Conservation (phyloP, 1,140 invertebrate species). For the Xylocopa sonorina region DNA sequence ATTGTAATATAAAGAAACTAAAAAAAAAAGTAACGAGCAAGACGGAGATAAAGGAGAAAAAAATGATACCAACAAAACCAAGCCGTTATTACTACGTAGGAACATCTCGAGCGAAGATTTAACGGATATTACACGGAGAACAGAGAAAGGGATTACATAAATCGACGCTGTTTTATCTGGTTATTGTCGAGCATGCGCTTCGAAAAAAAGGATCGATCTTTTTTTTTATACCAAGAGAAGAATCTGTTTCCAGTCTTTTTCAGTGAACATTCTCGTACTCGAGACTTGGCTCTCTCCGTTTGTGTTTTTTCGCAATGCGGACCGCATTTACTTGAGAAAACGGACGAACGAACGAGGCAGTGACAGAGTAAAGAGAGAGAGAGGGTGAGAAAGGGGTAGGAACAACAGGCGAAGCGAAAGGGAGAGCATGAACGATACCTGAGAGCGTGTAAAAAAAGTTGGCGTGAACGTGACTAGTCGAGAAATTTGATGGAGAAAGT, state of each 20-base stretch:
- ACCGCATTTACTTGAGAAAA: conserved; percentile 60
- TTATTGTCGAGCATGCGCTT: conserved; percentile 76
- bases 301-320: conserved; percentile 72
- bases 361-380: background rate
- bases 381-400: background rate
- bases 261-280: conserved; percentile 68
- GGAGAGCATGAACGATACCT: no score
- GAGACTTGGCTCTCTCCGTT: conserved; percentile 62
- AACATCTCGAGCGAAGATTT: conserved; percentile 70
- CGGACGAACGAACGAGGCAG: conserved; percentile 16
- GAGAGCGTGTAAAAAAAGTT: background rate
- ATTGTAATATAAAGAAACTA: conserved; percentile 79
- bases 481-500: background rate
- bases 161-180: conserved; percentile 73
- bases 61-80: conserved; percentile 35
- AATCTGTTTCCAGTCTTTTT: conserved; percentile 74
- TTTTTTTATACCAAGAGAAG: conserved; percentile 76
- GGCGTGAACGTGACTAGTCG: background rate
- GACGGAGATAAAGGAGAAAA: no score
- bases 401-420: background rate
- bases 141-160: conserved; percentile 35
- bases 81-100: conserved; percentile 74
- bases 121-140: conserved; percentile 36
- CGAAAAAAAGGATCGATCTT: conserved; percentile 76
- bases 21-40: no score